These are phyloP conservation scores for Penaeus monodon DNA, from an alignment of 2,888 invertebrate species.

Conservation along the genomic window DNA sequence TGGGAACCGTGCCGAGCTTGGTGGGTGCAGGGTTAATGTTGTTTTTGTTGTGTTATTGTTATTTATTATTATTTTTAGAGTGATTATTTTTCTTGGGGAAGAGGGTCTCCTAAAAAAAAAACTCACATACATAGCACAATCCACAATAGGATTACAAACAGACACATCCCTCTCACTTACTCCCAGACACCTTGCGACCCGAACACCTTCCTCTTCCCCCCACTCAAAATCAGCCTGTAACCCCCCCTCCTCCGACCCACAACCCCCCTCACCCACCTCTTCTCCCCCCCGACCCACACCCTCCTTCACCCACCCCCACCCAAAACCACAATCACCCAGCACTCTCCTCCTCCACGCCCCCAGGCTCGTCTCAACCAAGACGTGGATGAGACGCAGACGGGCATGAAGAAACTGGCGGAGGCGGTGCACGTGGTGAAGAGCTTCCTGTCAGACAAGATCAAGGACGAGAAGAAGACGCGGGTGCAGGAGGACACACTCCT, in stretches of 20 bases:
- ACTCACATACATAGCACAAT: neutral
- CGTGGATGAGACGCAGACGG: slow-evolving; percentile 64
- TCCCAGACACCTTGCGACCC: too few species aligned
- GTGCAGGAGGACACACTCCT: slow-evolving; percentile 54
- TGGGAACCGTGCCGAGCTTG: slow-evolving; percentile 51
- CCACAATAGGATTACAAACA: neutral
- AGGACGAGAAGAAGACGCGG: slow-evolving; percentile 59
- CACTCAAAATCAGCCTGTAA: too few species aligned
- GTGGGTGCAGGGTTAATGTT: slow-evolving; percentile 30
- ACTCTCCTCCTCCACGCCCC: neutral
- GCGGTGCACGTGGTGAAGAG: slow-evolving; percentile 63
- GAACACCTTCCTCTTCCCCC: too few species aligned
- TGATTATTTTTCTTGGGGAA: neutral
- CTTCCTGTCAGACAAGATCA: slow-evolving; percentile 54
- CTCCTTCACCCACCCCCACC: too few species aligned
- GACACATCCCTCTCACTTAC: too few species aligned
- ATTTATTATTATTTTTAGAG: neutral
- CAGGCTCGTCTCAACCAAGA: slow-evolving; percentile 64
- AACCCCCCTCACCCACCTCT: too few species aligned
- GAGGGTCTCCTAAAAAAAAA: neutral
- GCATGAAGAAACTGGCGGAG: slow-evolving; percentile 64
- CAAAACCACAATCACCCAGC: neutral
- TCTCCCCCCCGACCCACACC: too few species aligned
- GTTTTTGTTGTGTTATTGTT: too few species aligned
- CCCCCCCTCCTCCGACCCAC: too few species aligned